Evolutionary conservation across 2,113 vertebrate species (phyloP).

Genomic region (Trematomus loennbergii): DNA sequence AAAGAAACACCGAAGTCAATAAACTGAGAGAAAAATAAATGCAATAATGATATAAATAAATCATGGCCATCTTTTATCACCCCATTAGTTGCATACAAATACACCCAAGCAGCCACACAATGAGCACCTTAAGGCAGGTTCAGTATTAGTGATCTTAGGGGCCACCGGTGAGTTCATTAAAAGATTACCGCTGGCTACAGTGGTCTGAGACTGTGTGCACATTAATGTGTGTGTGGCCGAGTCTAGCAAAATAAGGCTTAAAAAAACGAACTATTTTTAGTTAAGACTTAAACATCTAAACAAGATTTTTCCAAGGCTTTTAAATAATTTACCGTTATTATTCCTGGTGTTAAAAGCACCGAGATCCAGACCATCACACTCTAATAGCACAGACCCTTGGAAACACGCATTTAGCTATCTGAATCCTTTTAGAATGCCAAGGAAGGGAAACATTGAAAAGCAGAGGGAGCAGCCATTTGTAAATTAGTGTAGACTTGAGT

Average conservation of each 20-base stretch:
- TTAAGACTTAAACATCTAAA: not conserved
- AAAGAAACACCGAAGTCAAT: not conserved
- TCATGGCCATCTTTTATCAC: constrained; percentile 26
- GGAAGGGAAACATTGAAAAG: not conserved
- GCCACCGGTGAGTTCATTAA: constrained; percentile 60
- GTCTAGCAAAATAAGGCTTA: constrained; percentile 1
- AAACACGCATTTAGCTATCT: constrained; percentile 1
- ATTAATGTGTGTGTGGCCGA: not conserved
- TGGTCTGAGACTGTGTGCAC: constrained; percentile 1
- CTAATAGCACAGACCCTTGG: not conserved
- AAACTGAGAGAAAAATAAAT: not conserved
- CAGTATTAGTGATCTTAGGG: constrained; percentile 27
- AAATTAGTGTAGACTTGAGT: not conserved
- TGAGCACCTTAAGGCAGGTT: constrained; percentile 43
- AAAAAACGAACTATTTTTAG: not conserved
- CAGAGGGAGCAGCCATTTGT: not conserved
- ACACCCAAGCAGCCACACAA: constrained; percentile 36
- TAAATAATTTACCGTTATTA: not conserved
- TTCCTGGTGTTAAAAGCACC: not conserved
- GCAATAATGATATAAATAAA: constrained; percentile 32
- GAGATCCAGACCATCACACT: not conserved
- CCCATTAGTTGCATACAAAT: constrained; percentile 37
- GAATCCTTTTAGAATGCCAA: constrained; percentile 6
- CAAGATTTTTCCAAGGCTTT: not conserved
- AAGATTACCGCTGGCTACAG: constrained; percentile 46